Percentiles rank a stretch among this genome's conserved stretches.
Evolutionary conservation across 1,140 invertebrate species (phyloP).

Genomic region (Platyscapa corneri): DNA sequence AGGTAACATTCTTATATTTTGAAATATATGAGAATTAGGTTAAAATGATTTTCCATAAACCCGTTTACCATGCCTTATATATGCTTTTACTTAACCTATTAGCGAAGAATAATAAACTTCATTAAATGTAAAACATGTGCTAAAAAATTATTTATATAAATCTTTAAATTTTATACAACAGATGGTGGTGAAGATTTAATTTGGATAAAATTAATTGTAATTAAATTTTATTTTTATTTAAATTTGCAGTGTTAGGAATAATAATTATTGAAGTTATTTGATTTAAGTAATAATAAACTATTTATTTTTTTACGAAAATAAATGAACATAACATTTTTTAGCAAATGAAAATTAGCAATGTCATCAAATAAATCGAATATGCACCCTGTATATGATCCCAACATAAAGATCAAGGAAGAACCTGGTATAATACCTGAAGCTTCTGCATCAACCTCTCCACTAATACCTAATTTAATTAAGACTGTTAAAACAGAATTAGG

Average conservation of each 20-base stretch:
- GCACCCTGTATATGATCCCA: constrained; percentile 33
- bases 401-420: constrained; percentile 45
- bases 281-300: neutral
- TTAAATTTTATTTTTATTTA: neutral
- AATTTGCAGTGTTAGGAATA: neutral
- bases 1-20: neutral
- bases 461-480: constrained; percentile 40
- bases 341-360: constrained; percentile 31
- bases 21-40: neutral
- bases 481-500: constrained; percentile 63
- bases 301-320: neutral
- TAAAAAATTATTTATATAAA: neutral
- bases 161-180: neutral
- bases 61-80: neutral
- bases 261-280: neutral
- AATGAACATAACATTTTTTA: constrained; percentile 1
- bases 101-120: neutral
- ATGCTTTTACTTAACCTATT: neutral
- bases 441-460: neutral
- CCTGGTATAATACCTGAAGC: constrained; percentile 9
- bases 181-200: neutral
- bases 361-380: constrained; percentile 40
- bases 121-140: neutral
- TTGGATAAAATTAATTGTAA: neutral
- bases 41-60: neutral